Evolutionary conservation across 2,797 vertebrate species (phyloP).

Genomic region (Enteromius argenteus): DNA sequence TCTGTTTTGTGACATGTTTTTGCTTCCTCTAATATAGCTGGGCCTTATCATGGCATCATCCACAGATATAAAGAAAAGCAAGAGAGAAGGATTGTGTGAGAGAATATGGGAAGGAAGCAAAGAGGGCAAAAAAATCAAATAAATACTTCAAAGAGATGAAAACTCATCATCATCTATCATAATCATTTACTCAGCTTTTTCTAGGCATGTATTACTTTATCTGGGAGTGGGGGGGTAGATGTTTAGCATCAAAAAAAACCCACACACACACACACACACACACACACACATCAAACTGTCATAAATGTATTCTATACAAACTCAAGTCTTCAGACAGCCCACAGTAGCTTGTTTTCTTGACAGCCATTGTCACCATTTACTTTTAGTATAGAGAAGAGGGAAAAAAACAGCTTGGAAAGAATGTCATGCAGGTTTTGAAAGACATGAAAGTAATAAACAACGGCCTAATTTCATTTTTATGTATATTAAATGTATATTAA

Average conservation of each 20-base stretch:
- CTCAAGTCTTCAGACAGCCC: neutral
- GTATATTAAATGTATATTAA: no score
- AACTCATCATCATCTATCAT: neutral
- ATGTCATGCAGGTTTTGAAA: neutral
- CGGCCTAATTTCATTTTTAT: no score
- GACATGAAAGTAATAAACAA: neutral
- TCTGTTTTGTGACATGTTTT: conserved; percentile 30
- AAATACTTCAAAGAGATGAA: neutral
- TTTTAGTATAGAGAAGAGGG: neutral
- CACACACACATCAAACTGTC: neutral
- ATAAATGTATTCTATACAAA: neutral
- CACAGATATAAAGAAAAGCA: conserved; percentile 8
- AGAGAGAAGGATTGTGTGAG: neutral
- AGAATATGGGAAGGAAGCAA: neutral
- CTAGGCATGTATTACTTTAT: neutral
- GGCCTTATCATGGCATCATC: conserved; percentile 20
- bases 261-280: no score
- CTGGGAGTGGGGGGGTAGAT: neutral
- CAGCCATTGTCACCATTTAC: neutral
- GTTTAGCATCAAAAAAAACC: neutral
- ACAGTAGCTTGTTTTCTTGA: neutral
- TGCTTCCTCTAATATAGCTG: conserved; percentile 19
- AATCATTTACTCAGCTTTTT: neutral
- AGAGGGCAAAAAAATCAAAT: neutral
- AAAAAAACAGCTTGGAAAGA: neutral